A percentile compares a stretch with the other conserved stretches of the same genome.
Evolutionary conservation across 2,797 vertebrate species (phyloP).

Genomic region (Synaphobranchus kaupii): DNA sequence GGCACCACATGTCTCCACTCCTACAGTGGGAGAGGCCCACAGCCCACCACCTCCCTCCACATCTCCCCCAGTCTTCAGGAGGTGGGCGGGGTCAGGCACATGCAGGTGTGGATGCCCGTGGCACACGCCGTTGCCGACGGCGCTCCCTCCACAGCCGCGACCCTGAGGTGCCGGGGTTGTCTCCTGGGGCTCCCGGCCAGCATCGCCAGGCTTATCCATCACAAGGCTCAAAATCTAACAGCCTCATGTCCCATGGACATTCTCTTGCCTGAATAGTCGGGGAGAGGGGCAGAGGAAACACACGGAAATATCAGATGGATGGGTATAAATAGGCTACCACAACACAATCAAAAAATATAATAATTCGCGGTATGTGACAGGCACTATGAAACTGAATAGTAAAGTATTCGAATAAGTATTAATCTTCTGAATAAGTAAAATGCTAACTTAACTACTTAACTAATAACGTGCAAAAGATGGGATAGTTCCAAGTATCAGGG

Average conservation of each 20-base stretch:
- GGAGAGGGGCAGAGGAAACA: neutral
- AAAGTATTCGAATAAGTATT: neutral
- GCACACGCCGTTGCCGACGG: conserved; percentile 31
- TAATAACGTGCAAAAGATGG: too few species aligned
- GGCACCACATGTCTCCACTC: conserved; percentile 28
- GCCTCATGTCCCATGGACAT: conserved; percentile 18
- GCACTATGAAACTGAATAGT: too few species aligned
- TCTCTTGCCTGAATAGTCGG: conserved; percentile 7
- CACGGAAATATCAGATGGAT: neutral
- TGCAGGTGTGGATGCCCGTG: conserved; percentile 31
- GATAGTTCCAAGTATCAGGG: too few species aligned
- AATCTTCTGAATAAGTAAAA: too few species aligned
- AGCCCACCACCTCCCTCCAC: conserved; percentile 41
- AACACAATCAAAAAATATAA: neutral
- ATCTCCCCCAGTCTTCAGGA: conserved; percentile 43
- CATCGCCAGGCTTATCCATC: conserved; percentile 31
- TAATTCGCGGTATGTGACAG: too few species aligned
- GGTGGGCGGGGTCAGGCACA: conserved; percentile 42
- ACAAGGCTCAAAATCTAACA: conserved; percentile 12
- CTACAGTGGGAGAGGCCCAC: conserved; percentile 26
- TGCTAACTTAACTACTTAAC: too few species aligned
- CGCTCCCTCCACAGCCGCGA: neutral
- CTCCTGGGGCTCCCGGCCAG: neutral
- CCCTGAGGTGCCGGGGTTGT: neutral
- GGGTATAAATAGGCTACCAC: neutral